Percentiles rank a stretch among this genome's conserved stretches.
Conservation (phyloP, 2,888 invertebrate genomes). For the Ennomos fuscantarius region DNA sequence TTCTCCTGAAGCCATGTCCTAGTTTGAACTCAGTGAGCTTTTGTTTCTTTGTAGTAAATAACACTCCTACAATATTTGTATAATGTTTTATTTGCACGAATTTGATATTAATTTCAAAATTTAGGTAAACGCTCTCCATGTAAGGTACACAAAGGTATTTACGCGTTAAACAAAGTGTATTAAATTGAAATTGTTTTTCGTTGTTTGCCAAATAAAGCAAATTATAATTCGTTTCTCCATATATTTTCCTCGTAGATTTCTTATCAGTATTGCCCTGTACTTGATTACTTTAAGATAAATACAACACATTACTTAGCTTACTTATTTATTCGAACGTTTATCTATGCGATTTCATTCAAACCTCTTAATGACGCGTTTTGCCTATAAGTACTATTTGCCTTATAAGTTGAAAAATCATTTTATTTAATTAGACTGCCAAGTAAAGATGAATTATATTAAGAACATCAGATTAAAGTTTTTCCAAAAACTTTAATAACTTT, state of each 20-base stretch:
- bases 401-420: no score
- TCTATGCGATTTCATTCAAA: no score
- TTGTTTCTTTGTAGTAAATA: constrained; percentile 1
- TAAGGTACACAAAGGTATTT: constrained; percentile 27
- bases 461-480: no score
- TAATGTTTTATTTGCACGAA: constrained; percentile 11
- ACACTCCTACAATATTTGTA: not conserved
- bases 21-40: not conserved
- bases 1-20: no score
- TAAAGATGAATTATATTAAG: no score
- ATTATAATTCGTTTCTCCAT: constrained; percentile 26
- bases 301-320: no score
- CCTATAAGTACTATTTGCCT: no score
- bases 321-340: no score
- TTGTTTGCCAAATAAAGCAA: constrained; percentile 41
- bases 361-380: no score
- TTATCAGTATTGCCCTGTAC: constrained; percentile 19
- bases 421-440: no score
- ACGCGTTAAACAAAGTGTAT: constrained; percentile 31
- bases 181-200: constrained; percentile 40
- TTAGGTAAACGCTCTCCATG: constrained; percentile 18
- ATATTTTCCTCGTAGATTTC: constrained; percentile 26
- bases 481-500: constrained; percentile 8
- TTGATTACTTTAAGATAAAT: no score
- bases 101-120: constrained; percentile 27